Evolutionary conservation across 1,140 invertebrate genomes (phyloP).

Genomic region (Drosophila watanabei): DNA sequence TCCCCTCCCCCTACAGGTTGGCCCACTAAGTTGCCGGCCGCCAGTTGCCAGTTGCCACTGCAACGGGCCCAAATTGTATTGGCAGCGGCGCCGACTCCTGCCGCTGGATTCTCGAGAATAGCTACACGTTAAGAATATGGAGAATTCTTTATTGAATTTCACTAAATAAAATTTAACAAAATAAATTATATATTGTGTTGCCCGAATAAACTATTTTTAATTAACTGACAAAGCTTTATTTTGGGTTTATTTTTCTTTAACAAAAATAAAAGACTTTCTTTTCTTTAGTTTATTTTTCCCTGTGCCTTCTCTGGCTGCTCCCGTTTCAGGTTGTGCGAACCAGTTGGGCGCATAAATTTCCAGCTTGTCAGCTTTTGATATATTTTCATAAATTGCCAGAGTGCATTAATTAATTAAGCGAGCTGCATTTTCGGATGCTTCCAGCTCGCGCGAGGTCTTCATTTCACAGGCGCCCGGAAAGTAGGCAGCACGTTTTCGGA

Average conservation of each 20-base stretch:
- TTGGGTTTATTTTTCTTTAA: background rate
- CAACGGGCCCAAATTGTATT: slow-evolving; percentile 45
- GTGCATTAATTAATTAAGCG: slow-evolving; percentile 84
- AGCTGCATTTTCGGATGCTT: slow-evolving; percentile 48
- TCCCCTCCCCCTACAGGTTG: slow-evolving; percentile 3
- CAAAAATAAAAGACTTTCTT: accelerated
- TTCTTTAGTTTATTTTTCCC: background rate
- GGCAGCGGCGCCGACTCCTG: slow-evolving; percentile 49
- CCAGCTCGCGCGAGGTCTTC: slow-evolving; percentile 17
- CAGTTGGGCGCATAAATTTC: slow-evolving; percentile 79
- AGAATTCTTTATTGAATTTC: too few species aligned
- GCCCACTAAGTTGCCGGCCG: slow-evolving; percentile 45
- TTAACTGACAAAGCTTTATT: background rate
- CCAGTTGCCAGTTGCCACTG: slow-evolving; percentile 52
- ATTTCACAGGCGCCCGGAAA: slow-evolving; percentile 54
- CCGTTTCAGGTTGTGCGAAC: slow-evolving; percentile 64
- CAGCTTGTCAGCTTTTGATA: slow-evolving; percentile 84
- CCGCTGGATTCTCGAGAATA: slow-evolving; percentile 9
- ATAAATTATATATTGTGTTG: too few species aligned
- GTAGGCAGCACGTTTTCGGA: slow-evolving; percentile 57
- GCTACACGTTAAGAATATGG: background rate
- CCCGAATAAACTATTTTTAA: too few species aligned
- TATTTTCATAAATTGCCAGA: slow-evolving; percentile 84
- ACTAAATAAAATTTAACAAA: background rate
- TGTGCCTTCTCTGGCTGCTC: slow-evolving; percentile 19